Conservation (phyloP, 2,797 vertebrate genomes). For the Diplodus sargus region DNA sequence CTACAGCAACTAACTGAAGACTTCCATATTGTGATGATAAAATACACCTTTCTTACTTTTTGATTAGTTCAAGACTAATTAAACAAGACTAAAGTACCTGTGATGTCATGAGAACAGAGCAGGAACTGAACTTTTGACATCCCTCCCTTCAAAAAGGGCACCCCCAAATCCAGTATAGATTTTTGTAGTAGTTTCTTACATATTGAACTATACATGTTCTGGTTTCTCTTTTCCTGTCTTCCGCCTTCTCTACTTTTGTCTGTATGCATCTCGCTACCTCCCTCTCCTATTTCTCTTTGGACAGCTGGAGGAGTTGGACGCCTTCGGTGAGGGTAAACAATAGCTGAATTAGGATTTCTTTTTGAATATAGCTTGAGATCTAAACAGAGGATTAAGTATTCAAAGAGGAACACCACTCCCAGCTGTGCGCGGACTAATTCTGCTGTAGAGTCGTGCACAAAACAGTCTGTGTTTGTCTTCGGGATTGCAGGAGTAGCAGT, state of each 20-base stretch:
- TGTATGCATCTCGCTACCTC: slow-evolving; percentile 29
- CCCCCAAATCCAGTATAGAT: background rate
- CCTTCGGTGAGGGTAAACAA: slow-evolving; percentile 71
- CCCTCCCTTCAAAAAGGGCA: background rate
- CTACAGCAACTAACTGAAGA: background rate
- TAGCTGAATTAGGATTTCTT: slow-evolving; percentile 71
- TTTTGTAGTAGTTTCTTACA: background rate
- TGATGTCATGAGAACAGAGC: slow-evolving; percentile 11
- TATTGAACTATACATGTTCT: slow-evolving; percentile 12
- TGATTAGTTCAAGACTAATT: background rate
- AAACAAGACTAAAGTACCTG: background rate
- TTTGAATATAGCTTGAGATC: slow-evolving; percentile 65
- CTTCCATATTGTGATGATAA: background rate
- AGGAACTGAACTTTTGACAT: slow-evolving; percentile 10
- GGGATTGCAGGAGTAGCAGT: slow-evolving; percentile 22
- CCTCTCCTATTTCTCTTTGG: slow-evolving; percentile 54
- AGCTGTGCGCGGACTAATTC: slow-evolving; percentile 55
- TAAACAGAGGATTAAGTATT: slow-evolving; percentile 69
- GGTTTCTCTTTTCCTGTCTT: slow-evolving; percentile 39
- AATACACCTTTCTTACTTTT: background rate
- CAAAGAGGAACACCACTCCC: slow-evolving; percentile 53
- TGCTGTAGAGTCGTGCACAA: slow-evolving; percentile 22
- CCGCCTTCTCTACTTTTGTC: slow-evolving; percentile 31
- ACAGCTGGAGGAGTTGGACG: slow-evolving; percentile 73
- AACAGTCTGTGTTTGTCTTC: slow-evolving; percentile 55